Base-by-base conservation (phyloP, 2,888 invertebrate species). In the Chalcis sispes region DNA sequence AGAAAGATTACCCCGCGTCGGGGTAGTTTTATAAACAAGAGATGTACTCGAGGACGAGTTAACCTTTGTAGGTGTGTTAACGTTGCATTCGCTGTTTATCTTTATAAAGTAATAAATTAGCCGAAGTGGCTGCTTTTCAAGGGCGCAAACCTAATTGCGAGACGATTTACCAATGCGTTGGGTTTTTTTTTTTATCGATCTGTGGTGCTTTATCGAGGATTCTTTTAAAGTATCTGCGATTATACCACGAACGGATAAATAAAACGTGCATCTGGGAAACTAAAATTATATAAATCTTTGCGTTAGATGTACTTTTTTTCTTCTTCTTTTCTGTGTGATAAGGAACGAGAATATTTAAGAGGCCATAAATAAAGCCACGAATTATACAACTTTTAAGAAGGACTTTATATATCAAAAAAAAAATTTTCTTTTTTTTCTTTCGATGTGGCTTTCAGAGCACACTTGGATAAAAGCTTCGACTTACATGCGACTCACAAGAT, bases 361-460 rank as follows among this genome's bases (percentile, higher is more conserved):
- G 66, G 54, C 40, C 15, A 54, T 66, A 66, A 66, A 66, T 54
- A 54, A 46, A 66, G 40, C 18, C 10, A 8, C 2, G 29, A 20
- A 29, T 13, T 23, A 42, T n/a, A n/a, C n/a, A 18, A 20, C 27
- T 18, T 18, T 66, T 54, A 56, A 66, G 42, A n/a, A 27, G 18
- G 56, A 7, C 27, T 27, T 56, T 15, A 20, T 23, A 46, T 29
- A 67, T 42, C 13, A 42, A 56, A 25, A n/a, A 50, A 42, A 56
- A 25, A n/a, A 50, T 50, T 50, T 50, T 50, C 20, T 36, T 27
- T 46, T 18, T 50, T 13, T 36, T 27, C 25, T 18, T 32, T 29
- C 25, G 25, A 18, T 27, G n/a, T n/a, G 10, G 25, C 20, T 18
- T 20, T 20, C 29, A 25, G n/a, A 42, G 13, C 25, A 13, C 13